Evolutionary conservation across 2,113 vertebrate genomes (phyloP).

Genomic region (Catharus fuscescens): DNA sequence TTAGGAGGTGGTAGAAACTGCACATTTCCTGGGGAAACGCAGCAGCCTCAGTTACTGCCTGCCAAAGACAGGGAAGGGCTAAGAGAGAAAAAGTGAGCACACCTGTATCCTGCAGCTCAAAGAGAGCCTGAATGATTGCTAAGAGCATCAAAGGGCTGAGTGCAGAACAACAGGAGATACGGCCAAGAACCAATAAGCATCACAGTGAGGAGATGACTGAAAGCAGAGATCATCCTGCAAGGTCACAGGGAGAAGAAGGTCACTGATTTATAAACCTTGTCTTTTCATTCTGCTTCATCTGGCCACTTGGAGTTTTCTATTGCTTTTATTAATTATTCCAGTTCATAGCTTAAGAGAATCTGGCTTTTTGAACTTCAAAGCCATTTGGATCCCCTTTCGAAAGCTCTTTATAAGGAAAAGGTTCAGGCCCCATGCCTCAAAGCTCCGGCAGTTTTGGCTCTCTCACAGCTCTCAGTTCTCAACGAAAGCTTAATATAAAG

Average conservation of each 20-base stretch:
- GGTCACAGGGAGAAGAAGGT: neutral
- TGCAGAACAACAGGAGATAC: neutral
- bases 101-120: neutral
- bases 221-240: neutral
- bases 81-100: neutral
- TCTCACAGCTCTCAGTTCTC: neutral
- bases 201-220: neutral
- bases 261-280: neutral
- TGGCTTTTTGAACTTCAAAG: slow-evolving; percentile 42
- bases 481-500: slow-evolving; percentile 19
- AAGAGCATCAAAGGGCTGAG: neutral
- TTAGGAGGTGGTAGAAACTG: neutral
- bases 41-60: neutral
- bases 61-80: neutral
- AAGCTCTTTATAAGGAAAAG: neutral
- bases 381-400: neutral
- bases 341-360: neutral
- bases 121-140: neutral
- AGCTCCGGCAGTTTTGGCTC: slow-evolving; percentile 18
- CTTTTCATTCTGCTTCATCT: slow-evolving; percentile 1
- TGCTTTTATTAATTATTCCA: slow-evolving; percentile 37
- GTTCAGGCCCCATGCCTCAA: neutral
- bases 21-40: neutral
- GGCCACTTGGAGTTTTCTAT: neutral
- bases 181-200: neutral